Base-by-base conservation (phyloP, 2,113 vertebrate genomes). In the Trematocara variabile region DNA sequence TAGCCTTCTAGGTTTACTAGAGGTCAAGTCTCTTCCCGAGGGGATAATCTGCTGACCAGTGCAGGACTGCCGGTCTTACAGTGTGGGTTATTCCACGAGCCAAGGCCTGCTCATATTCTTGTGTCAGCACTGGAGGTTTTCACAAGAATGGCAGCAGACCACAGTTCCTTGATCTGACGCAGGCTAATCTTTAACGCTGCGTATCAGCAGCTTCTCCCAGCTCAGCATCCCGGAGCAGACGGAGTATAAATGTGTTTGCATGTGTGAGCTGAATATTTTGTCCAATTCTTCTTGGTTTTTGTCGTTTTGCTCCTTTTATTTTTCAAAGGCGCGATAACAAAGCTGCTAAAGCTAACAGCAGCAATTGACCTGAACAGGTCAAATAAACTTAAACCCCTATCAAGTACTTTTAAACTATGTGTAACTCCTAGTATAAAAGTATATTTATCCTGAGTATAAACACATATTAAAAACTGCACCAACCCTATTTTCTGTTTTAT, bases 91-190 rank as follows among this genome's bases (percentile, higher is more conserved):
- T 46, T 28, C 37, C 2, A 0, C 0, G 18, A 34, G 50, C n/a
- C 39, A 8, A 2, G 18, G 50, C 79, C 44, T 55, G 56, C 37
- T 84, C 20, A 46, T 90, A 58, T 88, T 68, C 86, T 73, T 25
- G 48, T 53, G 81, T 93, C 90, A 91, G 91, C 88, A 90, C 87
- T 78, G 89, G 56, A 94, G 92, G 54, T 91, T 88, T 90, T 81
- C 20, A 80, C 60, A 22, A 89, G 85, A 91, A 91, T 89, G 81
- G 14, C 89, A 89, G 77, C n/a, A n/a, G 73, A 83, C n/a, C 55
- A 12, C 37, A 80, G 25, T 41, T 48, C 25, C 77, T 5, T 6
- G 18, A 88, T 84, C 70, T 54, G 20, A 60, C 77, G 85, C 65
- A 63, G 81, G 85, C 84, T 87, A 83, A 91, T 93, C 82, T 94